Evolutionary conservation across 2,888 invertebrate species (phyloP).

Genomic region (Panorpa germanica): DNA sequence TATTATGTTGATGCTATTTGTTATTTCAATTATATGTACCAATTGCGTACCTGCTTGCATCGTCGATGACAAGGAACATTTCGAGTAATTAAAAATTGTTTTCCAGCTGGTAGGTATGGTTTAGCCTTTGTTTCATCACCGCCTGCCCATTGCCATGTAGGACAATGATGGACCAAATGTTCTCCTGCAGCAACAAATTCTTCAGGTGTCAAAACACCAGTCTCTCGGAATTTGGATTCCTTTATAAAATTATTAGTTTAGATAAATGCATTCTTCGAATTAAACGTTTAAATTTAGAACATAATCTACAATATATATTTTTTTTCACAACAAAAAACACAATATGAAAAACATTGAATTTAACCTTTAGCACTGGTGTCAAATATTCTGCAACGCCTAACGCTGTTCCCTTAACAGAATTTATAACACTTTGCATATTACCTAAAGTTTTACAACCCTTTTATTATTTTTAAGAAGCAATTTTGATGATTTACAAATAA

Average conservation of each 20-base stretch:
- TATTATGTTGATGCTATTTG: neutral
- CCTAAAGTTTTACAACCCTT: slow-evolving; percentile 14
- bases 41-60: slow-evolving; percentile 57
- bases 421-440: slow-evolving; percentile 87
- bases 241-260: slow-evolving; percentile 19
- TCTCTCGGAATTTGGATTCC: slow-evolving; percentile 96
- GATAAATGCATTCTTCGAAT: neutral
- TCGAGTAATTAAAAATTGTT: slow-evolving; percentile 91
- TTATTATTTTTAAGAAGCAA: no score
- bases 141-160: slow-evolving; percentile 96
- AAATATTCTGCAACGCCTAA: slow-evolving; percentile 90
- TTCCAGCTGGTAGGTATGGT: slow-evolving; percentile 79
- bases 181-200: slow-evolving; percentile 98
- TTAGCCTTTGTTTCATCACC: slow-evolving; percentile 83
- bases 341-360: slow-evolving; percentile 9
- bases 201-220: slow-evolving; percentile 95
- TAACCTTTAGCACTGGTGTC: slow-evolving; percentile 89
- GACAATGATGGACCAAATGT: slow-evolving; percentile 96
- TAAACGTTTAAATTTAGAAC: slow-evolving; percentile 1
- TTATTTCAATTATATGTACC: neutral
- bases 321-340: slow-evolving; percentile 6
- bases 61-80: slow-evolving; percentile 94
- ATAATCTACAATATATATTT: slow-evolving; percentile 8
- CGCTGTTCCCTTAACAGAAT: slow-evolving; percentile 88
- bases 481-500: no score